These are phyloP conservation scores for Eunapius fragilis DNA, from an alignment of 37 sponge, comb jelly and placozoan genomes.

Conservation along the genomic window DNA sequence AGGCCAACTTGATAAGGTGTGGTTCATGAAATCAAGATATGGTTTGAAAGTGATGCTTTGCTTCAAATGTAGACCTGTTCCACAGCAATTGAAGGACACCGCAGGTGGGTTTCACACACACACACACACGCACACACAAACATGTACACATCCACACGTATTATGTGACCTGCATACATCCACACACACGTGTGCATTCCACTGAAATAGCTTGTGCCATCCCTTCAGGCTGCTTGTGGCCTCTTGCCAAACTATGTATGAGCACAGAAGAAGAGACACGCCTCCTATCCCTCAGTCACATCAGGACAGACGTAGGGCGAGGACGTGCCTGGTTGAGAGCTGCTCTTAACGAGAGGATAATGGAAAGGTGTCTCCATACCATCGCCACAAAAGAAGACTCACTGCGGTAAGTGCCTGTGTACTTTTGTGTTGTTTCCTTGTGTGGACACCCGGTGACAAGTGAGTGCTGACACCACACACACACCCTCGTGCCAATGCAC, in stretches of 20 bases:
- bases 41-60: background rate
- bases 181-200: background rate
- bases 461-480: no score
- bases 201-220: background rate
- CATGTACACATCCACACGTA: background rate
- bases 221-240: slow-evolving; percentile 38
- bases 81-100: slow-evolving; percentile 64
- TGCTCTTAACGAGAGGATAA: slow-evolving; percentile 82
- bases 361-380: slow-evolving; percentile 68
- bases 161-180: background rate
- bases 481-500: background rate
- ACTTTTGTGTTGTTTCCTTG: no score
- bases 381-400: slow-evolving; percentile 21
- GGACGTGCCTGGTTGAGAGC: slow-evolving; percentile 90
- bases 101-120: slow-evolving; percentile 38
- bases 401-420: slow-evolving; percentile 28
- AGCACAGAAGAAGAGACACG: slow-evolving; percentile 50
- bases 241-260: slow-evolving; percentile 39
- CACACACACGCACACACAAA: slow-evolving; percentile 47
- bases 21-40: background rate
- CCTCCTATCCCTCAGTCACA: slow-evolving; percentile 14
- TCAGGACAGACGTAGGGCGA: slow-evolving; percentile 49
- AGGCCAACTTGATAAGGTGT: background rate
- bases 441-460: no score
- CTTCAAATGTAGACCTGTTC: slow-evolving; percentile 37